Percentiles rank a stretch among this genome's conserved stretches.
Conservation (phyloP, 2,888 invertebrate genomes). For the Pachycephus smyrnensis region DNA sequence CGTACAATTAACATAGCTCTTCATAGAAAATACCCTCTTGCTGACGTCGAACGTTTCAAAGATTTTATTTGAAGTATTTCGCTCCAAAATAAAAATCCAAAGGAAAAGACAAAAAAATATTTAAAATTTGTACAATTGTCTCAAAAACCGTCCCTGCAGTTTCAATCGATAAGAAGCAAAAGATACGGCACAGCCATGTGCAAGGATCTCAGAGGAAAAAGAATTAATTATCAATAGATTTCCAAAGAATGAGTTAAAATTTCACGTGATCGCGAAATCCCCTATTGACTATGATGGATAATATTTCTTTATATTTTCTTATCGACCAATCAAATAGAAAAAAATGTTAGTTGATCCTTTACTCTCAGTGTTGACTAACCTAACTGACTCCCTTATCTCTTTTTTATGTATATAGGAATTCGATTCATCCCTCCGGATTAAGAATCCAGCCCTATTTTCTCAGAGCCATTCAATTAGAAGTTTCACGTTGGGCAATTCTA, state of each 20-base stretch:
- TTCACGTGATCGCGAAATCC: background rate
- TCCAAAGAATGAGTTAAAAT: background rate
- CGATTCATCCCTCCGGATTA: background rate
- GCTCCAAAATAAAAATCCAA: background rate
- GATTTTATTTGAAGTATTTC: background rate
- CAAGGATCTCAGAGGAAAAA: too few species aligned
- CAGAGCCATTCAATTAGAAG: background rate
- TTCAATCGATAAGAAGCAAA: background rate
- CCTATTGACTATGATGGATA: background rate
- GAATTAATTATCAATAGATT: too few species aligned
- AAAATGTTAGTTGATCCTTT: too few species aligned
- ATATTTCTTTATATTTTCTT: too few species aligned
- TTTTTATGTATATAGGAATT: background rate
- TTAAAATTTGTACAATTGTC: background rate
- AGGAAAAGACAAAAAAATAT: background rate
- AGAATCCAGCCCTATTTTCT: background rate
- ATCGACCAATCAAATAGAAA: too few species aligned
- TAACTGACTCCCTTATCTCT: too few species aligned
- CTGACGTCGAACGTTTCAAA: background rate
- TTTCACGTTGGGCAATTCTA: background rate
- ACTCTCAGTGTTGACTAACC: background rate
- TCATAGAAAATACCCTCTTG: background rate
- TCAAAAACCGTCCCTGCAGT: background rate
- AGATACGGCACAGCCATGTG: too few species aligned
- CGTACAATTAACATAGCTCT: background rate